phyloP scores from a whole-genome alignment of 2,797 vertebrate species.

The Brachymystax lenok region DNA sequence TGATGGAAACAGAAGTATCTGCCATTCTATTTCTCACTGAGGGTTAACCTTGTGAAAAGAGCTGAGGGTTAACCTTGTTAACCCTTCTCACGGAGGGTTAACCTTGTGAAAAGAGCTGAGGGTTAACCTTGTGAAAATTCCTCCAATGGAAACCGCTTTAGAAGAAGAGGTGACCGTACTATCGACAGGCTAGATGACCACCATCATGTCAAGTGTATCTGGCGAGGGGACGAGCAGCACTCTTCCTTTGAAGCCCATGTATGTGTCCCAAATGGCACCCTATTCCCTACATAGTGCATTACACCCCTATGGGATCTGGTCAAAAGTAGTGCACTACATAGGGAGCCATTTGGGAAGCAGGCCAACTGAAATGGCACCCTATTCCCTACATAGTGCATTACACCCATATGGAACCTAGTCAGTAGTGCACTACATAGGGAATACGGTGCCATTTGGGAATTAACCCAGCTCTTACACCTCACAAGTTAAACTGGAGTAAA shows the following conservation, averaged over 20 bases:
- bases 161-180: background rate
- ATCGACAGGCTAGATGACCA: background rate
- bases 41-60: background rate
- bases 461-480: too few species aligned
- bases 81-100: background rate
- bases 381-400: too few species aligned
- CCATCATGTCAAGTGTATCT: background rate
- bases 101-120: background rate
- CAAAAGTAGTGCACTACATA: too few species aligned
- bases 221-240: background rate
- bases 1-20: too few species aligned
- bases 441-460: too few species aligned
- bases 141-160: background rate
- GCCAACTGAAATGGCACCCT: background rate
- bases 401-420: too few species aligned
- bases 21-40: too few species aligned
- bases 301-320: too few species aligned
- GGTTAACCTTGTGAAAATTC: constrained; percentile 1
- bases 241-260: background rate
- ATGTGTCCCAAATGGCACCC: background rate
- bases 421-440: too few species aligned
- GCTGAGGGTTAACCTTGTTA: background rate
- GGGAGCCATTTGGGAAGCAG: too few species aligned
- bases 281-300: too few species aligned
- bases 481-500: background rate